These are phyloP conservation scores for Neoascia interrupta DNA, from an alignment of 2,888 invertebrate species.

Conservation along the genomic window DNA sequence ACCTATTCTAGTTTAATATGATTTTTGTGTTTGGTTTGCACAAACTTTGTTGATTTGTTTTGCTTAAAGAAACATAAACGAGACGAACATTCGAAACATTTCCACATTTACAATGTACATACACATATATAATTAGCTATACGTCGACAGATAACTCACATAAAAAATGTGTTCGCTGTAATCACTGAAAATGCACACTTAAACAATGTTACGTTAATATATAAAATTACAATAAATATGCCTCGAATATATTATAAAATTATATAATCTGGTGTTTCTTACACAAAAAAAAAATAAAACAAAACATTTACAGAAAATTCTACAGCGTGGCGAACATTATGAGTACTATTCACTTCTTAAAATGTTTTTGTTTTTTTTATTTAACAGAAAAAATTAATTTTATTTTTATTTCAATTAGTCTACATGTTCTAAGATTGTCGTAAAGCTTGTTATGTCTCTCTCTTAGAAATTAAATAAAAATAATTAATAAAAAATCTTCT, in stretches of 20 bases:
- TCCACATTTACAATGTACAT: slow-evolving; percentile 4
- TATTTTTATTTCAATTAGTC: slow-evolving; percentile 40
- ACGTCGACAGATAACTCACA: slow-evolving; percentile 8
- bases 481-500: not conserved
- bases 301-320: slow-evolving; percentile 16
- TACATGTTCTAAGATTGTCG: slow-evolving; percentile 60
- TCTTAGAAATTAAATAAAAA: slow-evolving; percentile 47
- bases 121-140: slow-evolving; percentile 7
- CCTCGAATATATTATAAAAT: slow-evolving; percentile 24
- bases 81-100: slow-evolving; percentile 38
- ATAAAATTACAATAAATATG: no score
- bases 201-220: no score
- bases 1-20: slow-evolving; percentile 50
- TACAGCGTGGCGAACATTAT: slow-evolving; percentile 18
- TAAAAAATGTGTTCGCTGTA: slow-evolving; percentile 56
- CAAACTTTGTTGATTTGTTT: slow-evolving; percentile 45
- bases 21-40: slow-evolving; percentile 64
- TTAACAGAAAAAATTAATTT: slow-evolving; percentile 31
- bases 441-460: slow-evolving; percentile 53
- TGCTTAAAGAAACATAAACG: slow-evolving; percentile 24
- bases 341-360: slow-evolving; percentile 32
- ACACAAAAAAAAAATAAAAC: slow-evolving; percentile 19
- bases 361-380: slow-evolving; percentile 9
- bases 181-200: slow-evolving; percentile 38
- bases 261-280: slow-evolving; percentile 38